Base-by-base conservation (phyloP, 2,113 vertebrate genomes). In the Charadrius vociferus region DNA sequence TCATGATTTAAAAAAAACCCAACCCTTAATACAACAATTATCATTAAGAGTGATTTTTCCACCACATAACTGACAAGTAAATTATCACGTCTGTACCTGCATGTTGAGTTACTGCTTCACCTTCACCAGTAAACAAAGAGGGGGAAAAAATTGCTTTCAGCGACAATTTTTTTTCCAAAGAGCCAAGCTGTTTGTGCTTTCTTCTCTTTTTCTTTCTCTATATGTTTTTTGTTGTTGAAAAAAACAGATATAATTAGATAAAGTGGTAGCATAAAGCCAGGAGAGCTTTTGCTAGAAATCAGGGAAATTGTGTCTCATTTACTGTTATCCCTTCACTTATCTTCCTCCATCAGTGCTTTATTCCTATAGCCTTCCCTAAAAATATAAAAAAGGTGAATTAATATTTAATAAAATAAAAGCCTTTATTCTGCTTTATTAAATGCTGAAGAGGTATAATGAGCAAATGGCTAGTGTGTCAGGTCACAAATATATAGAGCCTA, bases 331-430 rank as follows among this genome's bases (percentile, higher is more conserved):
- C 39, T 92, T 96, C 81, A 77, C 49, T 83, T 77, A 30, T 17
- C 41, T 75, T 36, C 41, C 62, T 83, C 91, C 22, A 12, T 92
- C 73, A 56, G 5, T 15, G 36, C 81, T 97, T 94, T 88, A 62
- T 93, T 97, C 88, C 86, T 94, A 63, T 50, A 55, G 30, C 32
- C 53, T 90, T 93, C 92, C 88, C 91, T 82, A 96, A 97, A 96
- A 97, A 92, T 96, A 96, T 87, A 93, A 88, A 96, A 96, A 70
- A 95, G 66, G 47, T 70, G 18, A 73, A 95, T 98, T 95, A 98
- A 98, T 98, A 98, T 98, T 98, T 97, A 88, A 98, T 94, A 89
- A 93, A 96, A 88, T 82, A 70, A 94, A 95, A 96, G 86, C 65
- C 53, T 97, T 93, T 97, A 37, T 74, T 90, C 96, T 98, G 87